Evolutionary conservation across 2,888 invertebrate genomes (phyloP).

Genomic region (Drosophila longiperda): DNA sequence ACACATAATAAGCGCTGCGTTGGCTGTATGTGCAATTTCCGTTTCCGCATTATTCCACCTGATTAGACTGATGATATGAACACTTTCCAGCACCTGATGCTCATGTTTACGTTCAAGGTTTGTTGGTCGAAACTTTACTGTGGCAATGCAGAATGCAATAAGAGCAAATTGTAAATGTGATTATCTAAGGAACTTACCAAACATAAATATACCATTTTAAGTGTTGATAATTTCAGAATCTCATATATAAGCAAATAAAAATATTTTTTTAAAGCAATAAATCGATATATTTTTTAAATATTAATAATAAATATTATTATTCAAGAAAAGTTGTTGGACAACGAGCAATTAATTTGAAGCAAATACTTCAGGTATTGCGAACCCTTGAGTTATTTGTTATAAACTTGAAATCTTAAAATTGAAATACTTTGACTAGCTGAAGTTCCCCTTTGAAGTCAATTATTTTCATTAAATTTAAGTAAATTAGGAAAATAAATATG

Average conservation of each 20-base stretch:
- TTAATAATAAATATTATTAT: too few relatives aligned
- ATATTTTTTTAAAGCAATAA: neutral
- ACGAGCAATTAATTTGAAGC: conserved; percentile 2
- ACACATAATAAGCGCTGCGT: conserved; percentile 5
- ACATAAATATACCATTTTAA: too few relatives aligned
- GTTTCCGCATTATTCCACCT: conserved; percentile 76
- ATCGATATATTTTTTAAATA: too few relatives aligned
- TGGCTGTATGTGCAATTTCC: conserved; percentile 65
- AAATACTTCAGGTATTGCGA: conserved; percentile 5
- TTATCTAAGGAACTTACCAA: neutral
- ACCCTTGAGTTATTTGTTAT: conserved; percentile 10
- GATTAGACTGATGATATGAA: conserved; percentile 72
- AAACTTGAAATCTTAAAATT: neutral
- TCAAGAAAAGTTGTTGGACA: neutral
- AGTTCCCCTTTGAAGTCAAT: conserved; percentile 21
- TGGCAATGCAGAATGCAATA: conserved; percentile 14
- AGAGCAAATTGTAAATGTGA: neutral
- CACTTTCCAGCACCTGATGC: conserved; percentile 43
- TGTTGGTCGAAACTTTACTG: conserved; percentile 8
- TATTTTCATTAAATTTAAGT: conserved; percentile 52
- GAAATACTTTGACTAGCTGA: conserved; percentile 1
- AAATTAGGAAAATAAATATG: conserved; percentile 55
- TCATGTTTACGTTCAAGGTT: conserved; percentile 13
- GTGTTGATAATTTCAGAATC: too few relatives aligned
- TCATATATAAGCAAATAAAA: neutral